Base-by-base conservation (phyloP, 2,888 invertebrate genomes). In the Cylindroiulus punctatus region DNA sequence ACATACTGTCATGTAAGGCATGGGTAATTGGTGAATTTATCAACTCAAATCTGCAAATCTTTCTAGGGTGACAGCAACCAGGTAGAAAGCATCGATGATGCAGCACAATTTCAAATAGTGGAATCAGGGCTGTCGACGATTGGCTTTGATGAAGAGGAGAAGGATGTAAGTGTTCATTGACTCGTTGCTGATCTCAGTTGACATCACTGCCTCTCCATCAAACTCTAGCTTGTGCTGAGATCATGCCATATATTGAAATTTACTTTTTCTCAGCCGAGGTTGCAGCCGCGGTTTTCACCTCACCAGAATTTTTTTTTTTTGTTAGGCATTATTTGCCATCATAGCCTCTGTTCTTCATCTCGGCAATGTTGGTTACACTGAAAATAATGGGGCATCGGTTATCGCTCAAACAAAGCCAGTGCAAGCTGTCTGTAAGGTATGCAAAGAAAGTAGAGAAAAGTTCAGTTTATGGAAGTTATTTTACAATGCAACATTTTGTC, bases 271-370 rank as follows among this genome's bases (percentile, higher is more conserved):
- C n/a, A n/a, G n/a, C n/a, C n/a, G n/a, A n/a, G n/a, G n/a, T n/a
- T n/a, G n/a, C n/a, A n/a, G n/a, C n/a, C n/a, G n/a, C n/a, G n/a
- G 14, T 32, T 19, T 17, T 36, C 8, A 44, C 14, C 14, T 44
- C 44, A 0, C 57, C 87, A n/a, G n/a, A n/a, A n/a, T n/a, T n/a
- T n/a, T 36, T 2, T 10, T 86, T 88, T 84, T 36, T 57, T 8
- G 88, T 88, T 81, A 90, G 90, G 90, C 89, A 7, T 88, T 97
- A 88, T 95, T 96, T 89, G 92, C 93, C 84, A 96, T 97, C 88
- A 93, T 97, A n/a, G 96, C 95, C 10, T 95, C 95, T 87, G 94
- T 97, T 76, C 91, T 97, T 87, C 97, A 97, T 90, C 92, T 97
- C 88, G 97, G 97, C 17, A 97, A 97, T 90, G 92, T 96, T n/a